Percentiles rank a stretch among this genome's conserved stretches.
Conservation (phyloP, 2,113 vertebrate genomes). For the Ellobius talpinus region DNA sequence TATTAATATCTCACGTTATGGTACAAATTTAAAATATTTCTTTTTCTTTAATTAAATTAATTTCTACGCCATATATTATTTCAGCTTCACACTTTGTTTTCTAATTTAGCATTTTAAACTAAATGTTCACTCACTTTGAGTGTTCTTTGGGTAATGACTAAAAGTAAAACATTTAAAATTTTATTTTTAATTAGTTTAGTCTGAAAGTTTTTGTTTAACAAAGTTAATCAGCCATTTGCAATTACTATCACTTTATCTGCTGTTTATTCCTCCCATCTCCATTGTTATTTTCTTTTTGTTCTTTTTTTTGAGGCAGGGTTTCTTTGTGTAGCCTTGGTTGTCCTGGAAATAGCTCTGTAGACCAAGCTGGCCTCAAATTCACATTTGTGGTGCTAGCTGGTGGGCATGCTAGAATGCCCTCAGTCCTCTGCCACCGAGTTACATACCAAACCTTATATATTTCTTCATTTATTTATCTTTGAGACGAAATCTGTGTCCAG, state of each 20-base stretch:
- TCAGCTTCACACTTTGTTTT: not conserved
- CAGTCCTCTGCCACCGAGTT: not conserved
- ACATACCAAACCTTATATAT: not conserved
- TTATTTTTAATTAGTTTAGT: not conserved
- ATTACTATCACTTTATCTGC: not conserved
- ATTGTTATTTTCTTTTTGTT: not conserved
- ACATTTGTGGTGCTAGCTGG: not conserved
- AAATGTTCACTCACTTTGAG: not conserved
- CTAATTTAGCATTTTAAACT: constrained; percentile 21
- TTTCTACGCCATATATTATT: not conserved
- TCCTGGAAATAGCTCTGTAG: not conserved
- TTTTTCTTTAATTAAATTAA: constrained; percentile 54
- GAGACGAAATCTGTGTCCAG: not conserved
- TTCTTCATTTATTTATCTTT: not conserved
- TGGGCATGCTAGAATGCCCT: not conserved
- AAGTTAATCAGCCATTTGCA: not conserved
- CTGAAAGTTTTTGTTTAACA: constrained; percentile 1
- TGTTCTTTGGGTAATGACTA: not conserved
- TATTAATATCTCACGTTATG: not conserved
- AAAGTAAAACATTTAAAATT: not conserved
- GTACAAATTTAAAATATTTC: constrained; percentile 11
- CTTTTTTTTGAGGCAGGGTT: not conserved
- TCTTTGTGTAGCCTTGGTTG: not conserved
- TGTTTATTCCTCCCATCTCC: not conserved
- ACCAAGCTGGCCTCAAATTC: not conserved